These are phyloP conservation scores for Anseranas semipalmata DNA, from an alignment of 2,113 vertebrate species.

Conservation along the genomic window DNA sequence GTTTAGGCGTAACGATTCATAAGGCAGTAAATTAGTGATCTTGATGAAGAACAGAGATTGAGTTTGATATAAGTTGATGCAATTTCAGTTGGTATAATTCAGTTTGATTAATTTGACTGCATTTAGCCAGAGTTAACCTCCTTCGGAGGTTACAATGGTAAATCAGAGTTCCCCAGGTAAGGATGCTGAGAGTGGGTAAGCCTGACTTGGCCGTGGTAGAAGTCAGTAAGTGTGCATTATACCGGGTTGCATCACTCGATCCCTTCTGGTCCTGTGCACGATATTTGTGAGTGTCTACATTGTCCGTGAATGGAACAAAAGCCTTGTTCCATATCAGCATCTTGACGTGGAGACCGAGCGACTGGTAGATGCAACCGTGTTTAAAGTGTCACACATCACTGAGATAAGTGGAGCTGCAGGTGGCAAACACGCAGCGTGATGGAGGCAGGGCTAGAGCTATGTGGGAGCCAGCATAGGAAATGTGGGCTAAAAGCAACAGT, in stretches of 20 bases:
- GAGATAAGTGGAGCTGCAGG: neutral
- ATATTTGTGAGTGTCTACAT: neutral
- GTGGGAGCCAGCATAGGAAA: slow-evolving; percentile 1
- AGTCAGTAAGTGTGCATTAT: neutral
- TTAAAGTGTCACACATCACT: neutral
- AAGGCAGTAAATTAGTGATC: neutral
- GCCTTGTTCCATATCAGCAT: neutral
- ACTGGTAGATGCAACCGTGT: neutral
- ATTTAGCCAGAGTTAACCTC: neutral
- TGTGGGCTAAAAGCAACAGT: slow-evolving; percentile 21
- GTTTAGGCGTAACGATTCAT: neutral
- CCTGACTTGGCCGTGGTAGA: neutral
- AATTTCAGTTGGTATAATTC: neutral
- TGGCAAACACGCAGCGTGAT: neutral
- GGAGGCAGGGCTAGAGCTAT: neutral
- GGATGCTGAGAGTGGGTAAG: neutral
- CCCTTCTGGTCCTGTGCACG: neutral
- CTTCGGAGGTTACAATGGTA: neutral
- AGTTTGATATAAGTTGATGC: neutral
- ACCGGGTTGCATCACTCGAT: neutral
- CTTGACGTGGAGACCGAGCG: neutral
- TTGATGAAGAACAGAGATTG: neutral
- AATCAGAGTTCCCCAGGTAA: neutral
- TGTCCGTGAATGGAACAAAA: neutral
- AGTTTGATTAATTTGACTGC: neutral